Evolutionary conservation across 2,797 vertebrate species (phyloP), one percentile per base, ranked within the genome.

Genomic region (Aviceda leuphotes): DNA sequence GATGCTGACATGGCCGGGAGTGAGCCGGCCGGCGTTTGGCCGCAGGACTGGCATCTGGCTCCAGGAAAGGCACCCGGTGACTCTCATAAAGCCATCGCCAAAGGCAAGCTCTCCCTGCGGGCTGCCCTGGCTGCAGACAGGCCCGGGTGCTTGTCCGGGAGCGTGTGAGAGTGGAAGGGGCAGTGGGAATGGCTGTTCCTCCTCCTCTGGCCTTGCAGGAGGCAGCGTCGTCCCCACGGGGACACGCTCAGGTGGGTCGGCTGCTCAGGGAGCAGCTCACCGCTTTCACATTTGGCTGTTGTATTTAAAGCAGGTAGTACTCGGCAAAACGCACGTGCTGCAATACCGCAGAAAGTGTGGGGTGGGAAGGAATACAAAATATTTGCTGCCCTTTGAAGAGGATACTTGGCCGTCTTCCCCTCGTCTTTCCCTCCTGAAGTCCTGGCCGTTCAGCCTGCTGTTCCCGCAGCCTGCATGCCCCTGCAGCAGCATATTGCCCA

Each of bases 331-430:
- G 2, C 9, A 4, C 0, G 0, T 3, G 39, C 59, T 71, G 89
- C 39, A 74, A 50, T 21, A 4, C 54, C 14, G 4, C 3, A 24
- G 0, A 0, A 61, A 18, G 10, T 0, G 19, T 1, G 2, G 37
- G 13, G 8, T 22, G 28, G 62, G 49, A 68, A 37, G 39, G 54
- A 65, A 17, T 8, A 24, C 3, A 24, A 83, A 58, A 8, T 14
- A 9, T 19, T 89, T 54, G 37, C 30, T 92, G 78, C 20, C 39
- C 70, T 59, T 92, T 31, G 1, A 11, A 50, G 71, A 68, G 56
- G 65, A 17, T 43, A 4, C n/a, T 41, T 72, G 84, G 77, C 14
- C 1, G 2, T 37, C 67, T 56, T 56, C 21, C 74, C 31, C 44
- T 56, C 8, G 11, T 49, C 81, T 39, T 68, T 44, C 67, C 39